Base-by-base conservation (phyloP, 2,113 vertebrate species). In the Varanus salvator region DNA sequence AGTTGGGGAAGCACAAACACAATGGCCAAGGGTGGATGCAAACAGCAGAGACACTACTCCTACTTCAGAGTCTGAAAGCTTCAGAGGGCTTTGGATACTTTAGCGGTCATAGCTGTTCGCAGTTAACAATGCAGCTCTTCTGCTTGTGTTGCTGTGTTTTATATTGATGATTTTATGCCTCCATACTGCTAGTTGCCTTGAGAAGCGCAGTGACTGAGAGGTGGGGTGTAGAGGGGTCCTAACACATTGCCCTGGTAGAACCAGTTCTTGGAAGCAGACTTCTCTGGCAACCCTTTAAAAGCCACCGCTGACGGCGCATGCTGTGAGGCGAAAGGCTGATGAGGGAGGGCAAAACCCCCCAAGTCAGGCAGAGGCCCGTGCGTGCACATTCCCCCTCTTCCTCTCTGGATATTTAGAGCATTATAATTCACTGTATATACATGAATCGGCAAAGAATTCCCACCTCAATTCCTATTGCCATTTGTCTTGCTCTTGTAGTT, bases 401-500 rank as follows among this genome's bases (percentile, higher is more conserved):
- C 60, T 64, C 60, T 64, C 60, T n/a, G 31, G 80, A 8, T 29
- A 81, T 8, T 81, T n/a, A 54, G 7, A 8, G 54, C 90, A 81
- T 84, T 89, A 88, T 84, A 50, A 77, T 90, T 92, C 90, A 88
- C 86, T 77, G 8, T 4, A 88, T 89, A 80, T 75, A 85, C 68
- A 11, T 0, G 87, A 85, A 69, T 44, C 74, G 88, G 1, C 71
- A 84, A 82, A 88, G 23, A 52, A 31, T 89, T 84, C 34, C 71
- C 1, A 25, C 86, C 86, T 34, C 1, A 64, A 91, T 48, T 90
- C 83, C 87, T 9, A 85, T 90, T 90, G 91, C 54, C 93, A 1
- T 87, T 74, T 92, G n/a, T 4, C 69, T 91, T 89, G 8, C 5
- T 52, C 27, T 91, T 89, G 60, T 87, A 95, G 81, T 85, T 93